phyloP scores from a whole-genome alignment of 1,140 invertebrate species.

The Drosophila sproati region DNA sequence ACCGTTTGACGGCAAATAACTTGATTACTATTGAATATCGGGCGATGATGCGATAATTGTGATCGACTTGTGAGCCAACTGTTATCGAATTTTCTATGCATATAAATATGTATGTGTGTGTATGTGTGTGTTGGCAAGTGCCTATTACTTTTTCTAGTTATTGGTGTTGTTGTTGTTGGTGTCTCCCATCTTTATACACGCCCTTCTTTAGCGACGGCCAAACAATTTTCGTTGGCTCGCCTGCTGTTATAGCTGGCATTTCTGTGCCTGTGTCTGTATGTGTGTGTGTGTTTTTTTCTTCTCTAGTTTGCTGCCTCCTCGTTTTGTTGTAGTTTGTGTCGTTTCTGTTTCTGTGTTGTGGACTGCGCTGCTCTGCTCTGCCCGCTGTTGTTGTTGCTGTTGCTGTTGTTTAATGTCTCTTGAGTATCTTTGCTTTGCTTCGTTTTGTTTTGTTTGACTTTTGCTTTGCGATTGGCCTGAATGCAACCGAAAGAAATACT shows the following conservation, averaged over 20 bases:
- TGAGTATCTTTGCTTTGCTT: slow-evolving; percentile 48
- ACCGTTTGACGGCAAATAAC: slow-evolving; percentile 18
- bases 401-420: slow-evolving; percentile 55
- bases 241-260: slow-evolving; percentile 1
- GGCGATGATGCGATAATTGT: background rate
- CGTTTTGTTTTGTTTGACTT: slow-evolving; percentile 49
- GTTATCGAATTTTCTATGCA: background rate
- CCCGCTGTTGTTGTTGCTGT: slow-evolving; percentile 42
- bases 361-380: slow-evolving; percentile 23
- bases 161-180: background rate
- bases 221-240: slow-evolving; percentile 20
- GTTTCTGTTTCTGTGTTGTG: slow-evolving; percentile 48
- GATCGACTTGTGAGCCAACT: slow-evolving; percentile 5
- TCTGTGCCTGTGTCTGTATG: background rate
- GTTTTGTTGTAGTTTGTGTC: slow-evolving; percentile 51
- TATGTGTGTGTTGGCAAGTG: background rate
- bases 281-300: background rate
- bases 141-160: slow-evolving; percentile 1
- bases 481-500: slow-evolving; percentile 43
- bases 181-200: slow-evolving; percentile 25
- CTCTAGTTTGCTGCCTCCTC: slow-evolving; percentile 22
- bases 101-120: background rate
- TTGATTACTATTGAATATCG: slow-evolving; percentile 7
- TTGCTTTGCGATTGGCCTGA: slow-evolving; percentile 71
- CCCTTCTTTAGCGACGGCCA: slow-evolving; percentile 14